A percentile compares a stretch with the other conserved stretches of the same genome.
These are phyloP conservation scores for Prunella strophiata DNA, from an alignment of 2,797 vertebrate species.

Conservation along the genomic window DNA sequence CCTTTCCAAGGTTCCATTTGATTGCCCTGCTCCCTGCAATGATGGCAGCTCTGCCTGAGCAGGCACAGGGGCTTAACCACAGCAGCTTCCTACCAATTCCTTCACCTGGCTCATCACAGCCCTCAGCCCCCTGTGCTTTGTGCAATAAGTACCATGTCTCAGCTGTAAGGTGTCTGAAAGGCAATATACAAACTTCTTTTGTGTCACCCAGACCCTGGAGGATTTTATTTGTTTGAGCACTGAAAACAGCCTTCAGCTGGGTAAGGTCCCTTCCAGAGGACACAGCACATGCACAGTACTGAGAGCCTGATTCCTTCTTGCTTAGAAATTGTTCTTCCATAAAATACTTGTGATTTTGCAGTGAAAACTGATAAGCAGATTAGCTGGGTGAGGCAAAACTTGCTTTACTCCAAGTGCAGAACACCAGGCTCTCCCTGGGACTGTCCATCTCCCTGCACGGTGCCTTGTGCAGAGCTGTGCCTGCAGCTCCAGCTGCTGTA, in stretches of 20 bases:
- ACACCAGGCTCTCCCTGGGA: background rate
- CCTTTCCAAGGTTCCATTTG: background rate
- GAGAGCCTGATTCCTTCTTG: background rate
- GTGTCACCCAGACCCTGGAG: background rate
- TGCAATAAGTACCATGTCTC: background rate
- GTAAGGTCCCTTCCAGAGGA: background rate
- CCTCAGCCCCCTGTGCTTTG: background rate
- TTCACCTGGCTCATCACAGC: background rate
- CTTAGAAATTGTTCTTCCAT: background rate
- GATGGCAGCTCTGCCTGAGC: background rate
- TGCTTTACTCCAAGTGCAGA: background rate
- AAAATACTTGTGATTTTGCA: background rate
- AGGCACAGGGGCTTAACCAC: background rate
- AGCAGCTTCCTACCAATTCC: background rate
- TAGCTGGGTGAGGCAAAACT: background rate
- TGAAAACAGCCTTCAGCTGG: background rate
- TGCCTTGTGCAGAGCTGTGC: background rate
- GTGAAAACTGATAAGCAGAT: background rate
- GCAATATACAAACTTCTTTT: background rate
- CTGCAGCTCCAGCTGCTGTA: background rate
- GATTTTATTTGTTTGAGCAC: background rate
- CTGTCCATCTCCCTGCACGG: background rate
- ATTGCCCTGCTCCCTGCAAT: background rate
- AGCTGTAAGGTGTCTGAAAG: background rate
- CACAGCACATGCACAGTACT: background rate